Evolutionary conservation across 2,113 vertebrate genomes (phyloP).

Genomic region (Upupa epops): DNA sequence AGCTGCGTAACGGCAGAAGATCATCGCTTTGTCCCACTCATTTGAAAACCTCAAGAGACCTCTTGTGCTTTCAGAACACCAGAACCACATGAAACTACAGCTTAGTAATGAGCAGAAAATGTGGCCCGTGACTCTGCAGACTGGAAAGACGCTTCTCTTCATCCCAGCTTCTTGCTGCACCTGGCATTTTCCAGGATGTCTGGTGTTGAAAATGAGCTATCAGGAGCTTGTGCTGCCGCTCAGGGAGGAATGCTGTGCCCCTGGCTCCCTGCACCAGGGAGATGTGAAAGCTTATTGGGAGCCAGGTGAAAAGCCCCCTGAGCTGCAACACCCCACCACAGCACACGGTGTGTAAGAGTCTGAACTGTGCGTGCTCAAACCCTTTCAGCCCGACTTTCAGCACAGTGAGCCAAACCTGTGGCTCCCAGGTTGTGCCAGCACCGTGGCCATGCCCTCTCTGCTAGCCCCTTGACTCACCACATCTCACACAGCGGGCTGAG

Average conservation of each 20-base stretch:
- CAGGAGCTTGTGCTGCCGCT: neutral
- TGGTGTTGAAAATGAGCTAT: neutral
- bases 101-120: slow-evolving; percentile 2
- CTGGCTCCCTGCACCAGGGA: neutral
- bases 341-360: neutral
- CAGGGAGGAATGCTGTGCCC: neutral
- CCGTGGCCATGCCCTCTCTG: neutral
- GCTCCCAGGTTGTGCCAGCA: neutral
- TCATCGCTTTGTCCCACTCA: neutral
- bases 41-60: neutral
- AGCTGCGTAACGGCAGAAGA: neutral
- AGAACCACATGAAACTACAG: neutral
- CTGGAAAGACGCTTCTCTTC: neutral
- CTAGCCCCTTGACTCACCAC: neutral
- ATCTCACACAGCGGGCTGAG: rapidly evolving
- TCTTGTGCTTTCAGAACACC: neutral
- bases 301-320: rapidly evolving
- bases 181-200: neutral
- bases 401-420: neutral
- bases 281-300: neutral
- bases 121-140: neutral
- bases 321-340: neutral
- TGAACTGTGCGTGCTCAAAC: neutral
- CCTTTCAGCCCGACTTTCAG: neutral
- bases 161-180: neutral